These are phyloP conservation scores for Falco berigora DNA, from an alignment of 2,797 vertebrate genomes.

Conservation along the genomic window DNA sequence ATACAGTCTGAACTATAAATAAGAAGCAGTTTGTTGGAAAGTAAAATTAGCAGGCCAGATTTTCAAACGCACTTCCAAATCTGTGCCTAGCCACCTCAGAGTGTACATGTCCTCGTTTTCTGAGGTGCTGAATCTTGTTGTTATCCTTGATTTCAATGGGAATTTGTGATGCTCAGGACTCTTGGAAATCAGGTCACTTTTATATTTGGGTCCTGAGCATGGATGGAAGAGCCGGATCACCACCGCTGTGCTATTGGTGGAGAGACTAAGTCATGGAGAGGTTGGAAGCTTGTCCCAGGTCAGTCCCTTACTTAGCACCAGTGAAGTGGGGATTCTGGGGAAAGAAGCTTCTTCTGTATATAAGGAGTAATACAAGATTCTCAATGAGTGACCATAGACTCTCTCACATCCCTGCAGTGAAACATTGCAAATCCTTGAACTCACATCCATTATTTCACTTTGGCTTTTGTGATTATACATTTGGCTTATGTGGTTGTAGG, in stretches of 20 bases:
- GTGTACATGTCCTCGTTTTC: conserved; percentile 5
- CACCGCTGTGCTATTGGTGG: not conserved
- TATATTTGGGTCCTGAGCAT: not conserved
- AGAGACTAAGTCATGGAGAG: not conserved
- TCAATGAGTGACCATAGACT: not conserved
- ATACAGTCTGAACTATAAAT: conserved; percentile 56
- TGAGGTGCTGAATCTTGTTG: conserved; percentile 36
- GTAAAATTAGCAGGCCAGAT: conserved; percentile 55
- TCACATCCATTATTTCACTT: not conserved
- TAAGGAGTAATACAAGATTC: not conserved
- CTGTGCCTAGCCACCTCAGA: conserved; percentile 12
- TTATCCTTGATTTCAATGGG: conserved; percentile 35
- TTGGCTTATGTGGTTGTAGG: not conserved
- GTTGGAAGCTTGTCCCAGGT: not conserved
- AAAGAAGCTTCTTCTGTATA: rapidly evolving
- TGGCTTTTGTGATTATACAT: not conserved
- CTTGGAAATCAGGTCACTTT: conserved; percentile 37
- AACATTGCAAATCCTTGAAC: not conserved
- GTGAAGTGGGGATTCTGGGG: not conserved
- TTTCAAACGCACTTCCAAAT: conserved; percentile 26
- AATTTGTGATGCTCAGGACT: not conserved
- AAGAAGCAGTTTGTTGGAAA: conserved; percentile 47
- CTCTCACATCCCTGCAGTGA: rapidly evolving
- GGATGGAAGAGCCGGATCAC: not conserved
- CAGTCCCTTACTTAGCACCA: not conserved